phyloP scores from a whole-genome alignment of 2,888 invertebrate genomes.

The Polyommatus iphigenia region DNA sequence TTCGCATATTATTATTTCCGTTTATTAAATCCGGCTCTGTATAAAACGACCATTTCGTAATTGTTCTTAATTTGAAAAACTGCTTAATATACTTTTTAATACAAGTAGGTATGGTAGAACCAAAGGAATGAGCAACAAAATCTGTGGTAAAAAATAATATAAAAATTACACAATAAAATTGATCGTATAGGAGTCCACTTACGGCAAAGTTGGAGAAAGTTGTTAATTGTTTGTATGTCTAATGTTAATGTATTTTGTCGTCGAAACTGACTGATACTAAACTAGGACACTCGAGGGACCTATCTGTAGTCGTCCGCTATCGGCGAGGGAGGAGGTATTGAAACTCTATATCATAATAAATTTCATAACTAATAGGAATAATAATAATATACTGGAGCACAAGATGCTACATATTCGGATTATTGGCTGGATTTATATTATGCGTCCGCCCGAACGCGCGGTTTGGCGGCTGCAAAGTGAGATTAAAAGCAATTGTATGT shows the following conservation, averaged over 20 bases:
- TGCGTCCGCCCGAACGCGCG: too few relatives aligned
- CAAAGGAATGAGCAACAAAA: too few relatives aligned
- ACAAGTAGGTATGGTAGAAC: too few relatives aligned
- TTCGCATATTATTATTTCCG: constrained; percentile 1
- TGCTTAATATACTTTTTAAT: not conserved
- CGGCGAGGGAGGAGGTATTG: not conserved
- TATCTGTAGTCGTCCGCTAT: constrained; percentile 6
- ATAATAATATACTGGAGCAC: not conserved
- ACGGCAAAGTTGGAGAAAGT: not conserved
- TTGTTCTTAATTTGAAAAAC: not conserved
- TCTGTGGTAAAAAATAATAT: too few relatives aligned
- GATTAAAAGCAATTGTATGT: too few relatives aligned
- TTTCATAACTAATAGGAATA: not conserved
- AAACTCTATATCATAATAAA: not conserved
- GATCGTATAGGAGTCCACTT: too few relatives aligned
- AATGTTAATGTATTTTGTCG: not conserved
- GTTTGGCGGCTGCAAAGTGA: too few relatives aligned
- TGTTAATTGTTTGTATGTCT: not conserved
- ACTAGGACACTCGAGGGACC: not conserved
- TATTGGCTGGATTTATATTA: too few relatives aligned
- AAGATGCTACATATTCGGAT: not conserved
- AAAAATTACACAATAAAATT: too few relatives aligned
- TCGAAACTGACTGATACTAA: constrained; percentile 4
- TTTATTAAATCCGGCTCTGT: not conserved
- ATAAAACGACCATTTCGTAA: not conserved